Conservation (phyloP, 2,888 invertebrate genomes). For the Ypsolopha scabrella region DNA sequence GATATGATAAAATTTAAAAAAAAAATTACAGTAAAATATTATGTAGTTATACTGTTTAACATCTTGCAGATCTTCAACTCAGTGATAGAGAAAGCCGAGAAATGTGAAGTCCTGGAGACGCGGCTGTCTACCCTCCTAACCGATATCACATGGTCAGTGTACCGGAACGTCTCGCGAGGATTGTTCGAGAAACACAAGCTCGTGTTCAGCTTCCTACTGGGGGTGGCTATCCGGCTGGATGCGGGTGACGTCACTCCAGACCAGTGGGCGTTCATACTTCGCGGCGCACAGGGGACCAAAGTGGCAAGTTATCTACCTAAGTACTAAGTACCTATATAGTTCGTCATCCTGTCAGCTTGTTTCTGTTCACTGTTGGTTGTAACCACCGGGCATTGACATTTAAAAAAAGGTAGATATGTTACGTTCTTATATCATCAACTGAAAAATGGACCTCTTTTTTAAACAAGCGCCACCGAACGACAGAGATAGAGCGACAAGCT, state of each 20-base stretch:
- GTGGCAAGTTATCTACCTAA: conserved; percentile 36
- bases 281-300: conserved; percentile 76
- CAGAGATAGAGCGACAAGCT: too few species aligned
- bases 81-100: conserved; percentile 83
- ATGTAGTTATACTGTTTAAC: not conserved
- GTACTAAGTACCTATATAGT: too few species aligned
- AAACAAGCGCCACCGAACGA: too few species aligned
- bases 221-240: conserved; percentile 79
- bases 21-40: too few species aligned
- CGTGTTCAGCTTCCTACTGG: conserved; percentile 87
- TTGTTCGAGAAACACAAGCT: conserved; percentile 93
- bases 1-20: too few species aligned
- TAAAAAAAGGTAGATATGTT: too few species aligned
- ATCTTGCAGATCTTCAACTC: conserved; percentile 78
- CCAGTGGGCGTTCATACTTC: conserved; percentile 84
- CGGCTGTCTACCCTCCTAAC: conserved; percentile 78
- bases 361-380: too few species aligned
- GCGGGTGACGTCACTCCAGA: conserved; percentile 66
- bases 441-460: too few species aligned
- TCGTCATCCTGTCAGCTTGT: too few species aligned
- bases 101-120: conserved; percentile 72
- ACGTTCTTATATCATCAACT: too few species aligned
- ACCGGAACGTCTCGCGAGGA: conserved; percentile 89
- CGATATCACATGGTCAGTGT: conserved; percentile 85
- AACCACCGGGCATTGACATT: too few species aligned